Conservation (phyloP, 2,113 vertebrate genomes). For the Phrynocephalus versicolor region DNA sequence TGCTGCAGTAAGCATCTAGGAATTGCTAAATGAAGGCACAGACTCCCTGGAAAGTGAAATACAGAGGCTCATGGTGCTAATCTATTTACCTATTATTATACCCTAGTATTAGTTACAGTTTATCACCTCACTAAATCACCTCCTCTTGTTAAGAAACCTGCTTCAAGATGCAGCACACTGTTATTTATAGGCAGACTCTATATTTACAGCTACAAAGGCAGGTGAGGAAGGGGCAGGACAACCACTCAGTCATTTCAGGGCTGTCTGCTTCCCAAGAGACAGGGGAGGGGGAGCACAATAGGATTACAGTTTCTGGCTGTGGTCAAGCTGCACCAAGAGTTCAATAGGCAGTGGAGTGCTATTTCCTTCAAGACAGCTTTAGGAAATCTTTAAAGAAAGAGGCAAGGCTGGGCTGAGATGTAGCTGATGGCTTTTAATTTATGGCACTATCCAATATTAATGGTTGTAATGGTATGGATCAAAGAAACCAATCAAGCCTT, state of each 20-base stretch:
- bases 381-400: constrained; percentile 57
- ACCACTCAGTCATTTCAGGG: constrained; percentile 69
- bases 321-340: constrained; percentile 69
- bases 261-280: constrained; percentile 71
- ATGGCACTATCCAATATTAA: constrained; percentile 9
- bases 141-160: constrained; percentile 76
- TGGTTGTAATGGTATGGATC: neutral
- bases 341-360: constrained; percentile 67
- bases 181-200: constrained; percentile 82
- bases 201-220: constrained; percentile 78
- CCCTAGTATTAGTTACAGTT: constrained; percentile 89
- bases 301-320: constrained; percentile 73
- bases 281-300: constrained; percentile 76
- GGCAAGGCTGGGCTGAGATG: constrained; percentile 40
- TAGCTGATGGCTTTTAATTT: constrained; percentile 34
- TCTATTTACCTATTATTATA: constrained; percentile 85
- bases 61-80: constrained; percentile 57
- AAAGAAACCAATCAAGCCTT: neutral
- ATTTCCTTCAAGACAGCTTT: constrained; percentile 62
- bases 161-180: constrained; percentile 80
- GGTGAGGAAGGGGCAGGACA: constrained; percentile 71
- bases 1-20: constrained; percentile 43
- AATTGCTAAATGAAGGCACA: constrained; percentile 20
- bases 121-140: constrained; percentile 90
- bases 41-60: constrained; percentile 70